Base-by-base conservation (phyloP, 1,140 invertebrate genomes). In the Carcinoscorpius rotundicauda region DNA sequence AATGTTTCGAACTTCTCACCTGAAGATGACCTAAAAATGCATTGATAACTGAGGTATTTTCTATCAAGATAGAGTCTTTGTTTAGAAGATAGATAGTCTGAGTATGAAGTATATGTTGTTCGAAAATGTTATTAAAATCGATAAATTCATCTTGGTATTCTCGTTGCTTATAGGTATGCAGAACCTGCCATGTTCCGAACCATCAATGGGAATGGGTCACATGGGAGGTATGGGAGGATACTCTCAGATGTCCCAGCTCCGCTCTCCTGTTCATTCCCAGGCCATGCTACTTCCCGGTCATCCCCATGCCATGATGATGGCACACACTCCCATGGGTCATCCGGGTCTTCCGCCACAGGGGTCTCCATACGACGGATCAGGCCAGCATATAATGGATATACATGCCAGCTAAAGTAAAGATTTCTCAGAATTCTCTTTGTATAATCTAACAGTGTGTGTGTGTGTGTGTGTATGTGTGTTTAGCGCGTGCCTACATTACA, bases 261-360 rank as follows among this genome's bases (percentile, higher is more conserved):
- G 78, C 59, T 75, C 77, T 49, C 79, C 78, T n/a, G 77, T 78
- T 48, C 78, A 79, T 70, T 79, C 78, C 59, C 79, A 80, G 70
- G 76, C 78, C 61, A 81, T 81, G 79, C 74, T 80, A 52, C 77
- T 80, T 50, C 78, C 79, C 0, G 78, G 78, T 51, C 79, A 81
- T 69, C 78, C 78, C 1, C 79, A 80, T 71, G 77, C 78, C 68
- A 74, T 76, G 57, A 78, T 79, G 77, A 77, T 75, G 69, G 53
- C 75, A 59, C 76, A 78, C 69, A 75, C 75, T 6, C 72, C 78
- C 4, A 69, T 69, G 71, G 68, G 68, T 50, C 72, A 73, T 64
- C 68, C 72, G 9, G 72, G 72, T 68, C 68, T 76, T 49, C 69
- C 70, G 3, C 72, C 78, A n/a, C 79, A 79, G 69, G 78, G 77